Base-by-base conservation (phyloP, 2,797 vertebrate genomes). In the Lepidocolaptes lacrymiger region DNA sequence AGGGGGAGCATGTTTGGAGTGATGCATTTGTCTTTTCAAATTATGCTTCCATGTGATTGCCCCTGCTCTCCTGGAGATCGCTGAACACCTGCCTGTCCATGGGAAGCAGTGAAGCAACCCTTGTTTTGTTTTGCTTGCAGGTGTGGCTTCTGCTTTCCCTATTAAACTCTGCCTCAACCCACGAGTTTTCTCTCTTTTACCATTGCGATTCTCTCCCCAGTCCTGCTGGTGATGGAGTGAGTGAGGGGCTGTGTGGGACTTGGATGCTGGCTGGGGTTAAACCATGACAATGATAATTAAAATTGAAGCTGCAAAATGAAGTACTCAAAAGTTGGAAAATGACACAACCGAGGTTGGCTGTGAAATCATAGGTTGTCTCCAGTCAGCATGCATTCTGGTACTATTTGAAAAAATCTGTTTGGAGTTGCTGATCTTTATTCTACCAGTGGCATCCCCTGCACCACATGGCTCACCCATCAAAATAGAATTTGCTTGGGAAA, bases 281-380 rank as follows among this genome's bases (percentile, higher is more conserved):
- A 67, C 30, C 2, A 1, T 4, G 7, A 17, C 30, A 41, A 24
- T 19, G 66, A 11, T 58, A 84, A 94, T 76, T 87, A 92, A 92
- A 95, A 73, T 9, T 24, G 39, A 89, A 88, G n/a, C 44, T 81
- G 46, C 16, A 84, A 92, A 76, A 46, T 68, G 37, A 90, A 88
- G 12, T 21, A 59, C 39, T 62, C 26, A 84, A 36, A 88, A 46
- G 19, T 49, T 56, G 48, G 32, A 64, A 89, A 93, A 89, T 15
- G 2, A 77, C 36, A 44, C 12, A 81, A 26, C 48, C 54, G 36
- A n/a, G 36, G 36, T 24, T 85, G 54, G 8, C 49, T 61, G 15
- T 43, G 34, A 18, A 85, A 71, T 69, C 32, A 86, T 5, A 48
- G 19, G 20, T 46, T 44, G 36, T 14, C 51, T 75, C 48, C 44